phyloP scores from a whole-genome alignment of 2,888 invertebrate species.

The Himalopsyche tibetana region DNA sequence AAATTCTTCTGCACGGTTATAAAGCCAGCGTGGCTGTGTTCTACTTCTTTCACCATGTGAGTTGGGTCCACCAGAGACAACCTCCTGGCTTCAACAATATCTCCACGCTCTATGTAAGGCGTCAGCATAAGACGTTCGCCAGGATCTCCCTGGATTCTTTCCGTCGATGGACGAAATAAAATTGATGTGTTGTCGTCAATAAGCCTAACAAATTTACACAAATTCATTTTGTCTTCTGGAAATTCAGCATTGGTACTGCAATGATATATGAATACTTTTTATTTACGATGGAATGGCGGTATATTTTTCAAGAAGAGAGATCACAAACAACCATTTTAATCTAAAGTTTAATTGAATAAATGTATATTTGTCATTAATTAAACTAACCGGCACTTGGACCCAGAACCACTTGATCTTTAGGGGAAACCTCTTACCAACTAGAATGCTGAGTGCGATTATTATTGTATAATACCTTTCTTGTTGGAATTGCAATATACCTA shows the following conservation, averaged over 20 bases:
- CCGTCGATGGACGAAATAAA: neutral
- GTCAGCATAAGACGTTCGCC: constrained; percentile 78
- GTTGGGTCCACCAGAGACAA: constrained; percentile 73
- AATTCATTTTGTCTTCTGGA: neutral
- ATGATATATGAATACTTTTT: neutral
- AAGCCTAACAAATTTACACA: neutral
- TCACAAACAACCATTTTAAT: too few species aligned
- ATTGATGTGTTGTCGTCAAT: neutral
- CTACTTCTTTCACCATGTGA: constrained; percentile 72
- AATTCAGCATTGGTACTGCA: neutral
- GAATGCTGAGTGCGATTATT: too few species aligned
- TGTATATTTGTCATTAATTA: too few species aligned
- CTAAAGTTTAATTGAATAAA: too few species aligned
- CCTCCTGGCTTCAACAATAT: constrained; percentile 74
- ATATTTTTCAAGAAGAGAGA: too few species aligned
- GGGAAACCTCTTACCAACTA: too few species aligned
- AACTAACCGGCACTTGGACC: too few species aligned
- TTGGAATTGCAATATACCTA: too few species aligned
- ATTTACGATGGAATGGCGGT: too few species aligned
- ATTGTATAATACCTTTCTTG: too few species aligned
- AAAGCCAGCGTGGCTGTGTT: constrained; percentile 72
- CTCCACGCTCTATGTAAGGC: constrained; percentile 76
- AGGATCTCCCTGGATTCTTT: constrained; percentile 67
- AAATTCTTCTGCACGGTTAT: constrained; percentile 85
- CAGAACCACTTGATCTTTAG: too few species aligned